Conservation (phyloP, 2,113 vertebrate genomes). For the Suricata suricatta region DNA sequence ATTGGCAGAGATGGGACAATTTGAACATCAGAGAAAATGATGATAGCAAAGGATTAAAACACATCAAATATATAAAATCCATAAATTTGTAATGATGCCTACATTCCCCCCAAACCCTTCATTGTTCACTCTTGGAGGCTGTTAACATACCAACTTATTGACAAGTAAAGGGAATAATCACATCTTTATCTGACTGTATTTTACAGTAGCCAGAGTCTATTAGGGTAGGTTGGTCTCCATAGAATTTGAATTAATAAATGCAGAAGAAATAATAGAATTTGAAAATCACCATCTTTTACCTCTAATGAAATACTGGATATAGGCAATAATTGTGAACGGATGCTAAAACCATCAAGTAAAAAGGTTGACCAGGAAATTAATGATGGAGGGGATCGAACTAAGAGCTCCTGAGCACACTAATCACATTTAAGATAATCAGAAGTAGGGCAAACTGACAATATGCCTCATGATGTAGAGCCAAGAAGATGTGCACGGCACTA, state of each 20-base stretch:
- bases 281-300: neutral
- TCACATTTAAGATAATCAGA: neutral
- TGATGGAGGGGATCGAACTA: neutral
- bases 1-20: neutral
- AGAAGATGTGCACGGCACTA: neutral
- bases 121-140: neutral
- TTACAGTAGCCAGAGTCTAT: neutral
- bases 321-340: neutral
- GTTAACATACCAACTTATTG: neutral
- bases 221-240: neutral
- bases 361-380: neutral
- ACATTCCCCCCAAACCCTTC: neutral
- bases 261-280: neutral
- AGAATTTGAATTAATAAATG: neutral
- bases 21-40: neutral
- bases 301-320: neutral
- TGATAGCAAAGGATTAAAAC: neutral
- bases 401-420: neutral
- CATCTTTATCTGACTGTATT: neutral
- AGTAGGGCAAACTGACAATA: neutral
- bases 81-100: neutral
- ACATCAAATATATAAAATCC: neutral
- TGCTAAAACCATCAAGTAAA: neutral
- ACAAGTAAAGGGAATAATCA: neutral
- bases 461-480: neutral